Conservation (phyloP, 2,113 vertebrate genomes). For the Blennius ocellaris region DNA sequence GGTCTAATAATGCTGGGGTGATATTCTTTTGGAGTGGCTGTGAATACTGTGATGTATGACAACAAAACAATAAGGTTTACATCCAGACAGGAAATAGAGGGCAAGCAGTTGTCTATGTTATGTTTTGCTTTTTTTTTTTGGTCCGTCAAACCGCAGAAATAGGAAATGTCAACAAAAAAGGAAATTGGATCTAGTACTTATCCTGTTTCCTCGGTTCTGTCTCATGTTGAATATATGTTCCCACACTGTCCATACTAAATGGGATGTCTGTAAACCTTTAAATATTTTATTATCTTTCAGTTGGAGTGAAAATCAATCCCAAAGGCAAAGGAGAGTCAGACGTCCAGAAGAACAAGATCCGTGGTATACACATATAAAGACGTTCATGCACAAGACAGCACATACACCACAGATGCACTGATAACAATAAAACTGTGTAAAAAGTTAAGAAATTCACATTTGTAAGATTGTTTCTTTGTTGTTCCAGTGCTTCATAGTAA, state of each 20-base stretch:
- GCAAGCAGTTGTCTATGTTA: conserved; percentile 10
- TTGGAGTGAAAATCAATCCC: conserved; percentile 84
- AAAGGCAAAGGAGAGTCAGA: conserved; percentile 83
- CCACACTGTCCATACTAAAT: not conserved
- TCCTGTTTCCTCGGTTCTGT: not conserved
- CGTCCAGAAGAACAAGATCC: conserved; percentile 85
- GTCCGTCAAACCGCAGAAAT: not conserved
- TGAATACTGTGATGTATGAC: conserved; percentile 32
- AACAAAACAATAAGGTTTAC: not conserved
- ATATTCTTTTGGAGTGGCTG: conserved; percentile 17
- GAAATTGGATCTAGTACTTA: not conserved
- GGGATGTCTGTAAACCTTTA: not conserved
- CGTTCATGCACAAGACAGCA: too few species aligned
- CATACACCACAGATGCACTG: too few species aligned
- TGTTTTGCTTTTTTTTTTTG: not conserved
- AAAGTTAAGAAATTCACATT: too few species aligned
- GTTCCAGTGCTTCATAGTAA: too few species aligned
- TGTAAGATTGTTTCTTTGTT: too few species aligned
- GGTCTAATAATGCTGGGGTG: conserved; percentile 5
- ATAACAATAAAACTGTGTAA: too few species aligned
- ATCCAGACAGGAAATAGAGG: conserved; percentile 11
- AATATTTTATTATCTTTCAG: conserved; percentile 68
- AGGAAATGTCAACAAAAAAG: conserved; percentile 11
- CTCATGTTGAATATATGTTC: not conserved
- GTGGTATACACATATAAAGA: conserved; percentile 68